A percentile compares a stretch with the other conserved stretches of the same genome.
Evolutionary conservation across 2,888 invertebrate genomes (phyloP).

Genomic region (Disparrhopalites patrizii): DNA sequence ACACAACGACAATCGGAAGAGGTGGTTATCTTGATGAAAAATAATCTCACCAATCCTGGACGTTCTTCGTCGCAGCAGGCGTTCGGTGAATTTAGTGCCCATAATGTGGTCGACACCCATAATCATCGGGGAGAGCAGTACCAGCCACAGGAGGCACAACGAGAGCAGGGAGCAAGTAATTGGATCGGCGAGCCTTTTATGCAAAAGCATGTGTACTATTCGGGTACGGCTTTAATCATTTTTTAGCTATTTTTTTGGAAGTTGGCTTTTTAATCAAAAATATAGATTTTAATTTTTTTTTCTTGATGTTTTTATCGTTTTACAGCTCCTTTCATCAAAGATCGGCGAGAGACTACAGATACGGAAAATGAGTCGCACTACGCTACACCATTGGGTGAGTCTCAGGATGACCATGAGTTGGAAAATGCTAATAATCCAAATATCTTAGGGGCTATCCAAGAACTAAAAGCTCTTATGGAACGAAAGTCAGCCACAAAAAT

Average conservation of each 20-base stretch:
- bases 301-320: not conserved
- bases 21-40: not conserved
- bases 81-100: not conserved
- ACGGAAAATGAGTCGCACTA: not conserved
- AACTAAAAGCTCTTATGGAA: not conserved
- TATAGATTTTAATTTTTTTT: not conserved
- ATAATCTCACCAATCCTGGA: not conserved
- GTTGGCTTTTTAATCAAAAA: not conserved
- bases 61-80: not conserved
- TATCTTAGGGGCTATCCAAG: not conserved
- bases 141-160: not conserved
- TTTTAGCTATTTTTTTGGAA: not conserved
- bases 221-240: constrained; percentile 3
- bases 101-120: not conserved
- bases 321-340: not conserved
- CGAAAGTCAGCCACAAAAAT: too few species aligned
- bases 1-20: not conserved
- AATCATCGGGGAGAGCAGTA: not conserved
- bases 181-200: constrained; percentile 27
- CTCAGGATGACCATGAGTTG: not conserved
- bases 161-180: not conserved
- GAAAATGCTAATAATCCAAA: not conserved
- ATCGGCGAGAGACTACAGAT: too few species aligned
- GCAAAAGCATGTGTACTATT: not conserved
- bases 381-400: not conserved